phyloP scores from a whole-genome alignment of 1,140 invertebrate species.

The Aphelenchoides besseyi region DNA sequence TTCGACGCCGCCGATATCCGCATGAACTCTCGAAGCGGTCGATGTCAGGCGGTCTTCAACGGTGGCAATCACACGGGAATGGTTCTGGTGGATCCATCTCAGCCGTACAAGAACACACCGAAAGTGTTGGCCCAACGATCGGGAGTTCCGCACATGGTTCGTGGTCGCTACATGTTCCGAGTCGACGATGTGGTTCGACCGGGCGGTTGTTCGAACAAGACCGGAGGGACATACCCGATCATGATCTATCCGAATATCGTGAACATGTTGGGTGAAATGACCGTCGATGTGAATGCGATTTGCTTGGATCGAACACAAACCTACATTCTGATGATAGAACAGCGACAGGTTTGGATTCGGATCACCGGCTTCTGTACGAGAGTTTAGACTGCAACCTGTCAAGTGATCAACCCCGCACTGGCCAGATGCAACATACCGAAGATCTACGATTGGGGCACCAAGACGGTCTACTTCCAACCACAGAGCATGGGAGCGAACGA shows the following conservation, averaged over 20 bases:
- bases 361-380: neutral
- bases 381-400: slow-evolving; percentile 57
- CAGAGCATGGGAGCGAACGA: slow-evolving; percentile 62
- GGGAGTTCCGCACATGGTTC: slow-evolving; percentile 59
- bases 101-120: slow-evolving; percentile 60
- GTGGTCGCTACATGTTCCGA: slow-evolving; percentile 62
- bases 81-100: slow-evolving; percentile 60
- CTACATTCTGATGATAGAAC: slow-evolving; percentile 62
- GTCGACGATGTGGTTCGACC: slow-evolving; percentile 62
- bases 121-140: slow-evolving; percentile 60
- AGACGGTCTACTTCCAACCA: slow-evolving; percentile 63
- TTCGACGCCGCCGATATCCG: slow-evolving; percentile 62
- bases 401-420: slow-evolving; percentile 55
- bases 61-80: slow-evolving; percentile 61
- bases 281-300: slow-evolving; percentile 59
- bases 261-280: slow-evolving; percentile 63
- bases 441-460: slow-evolving; percentile 63
- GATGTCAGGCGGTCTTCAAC: slow-evolving; percentile 59
- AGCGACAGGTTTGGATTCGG: slow-evolving; percentile 41
- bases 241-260: slow-evolving; percentile 62
- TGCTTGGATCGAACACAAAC: slow-evolving; percentile 59
- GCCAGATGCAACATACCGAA: slow-evolving; percentile 59
- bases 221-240: slow-evolving; percentile 61
- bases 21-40: slow-evolving; percentile 55
- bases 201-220: slow-evolving; percentile 61